Base-by-base conservation (phyloP, 2,113 vertebrate species). In the Cairina moschata region DNA sequence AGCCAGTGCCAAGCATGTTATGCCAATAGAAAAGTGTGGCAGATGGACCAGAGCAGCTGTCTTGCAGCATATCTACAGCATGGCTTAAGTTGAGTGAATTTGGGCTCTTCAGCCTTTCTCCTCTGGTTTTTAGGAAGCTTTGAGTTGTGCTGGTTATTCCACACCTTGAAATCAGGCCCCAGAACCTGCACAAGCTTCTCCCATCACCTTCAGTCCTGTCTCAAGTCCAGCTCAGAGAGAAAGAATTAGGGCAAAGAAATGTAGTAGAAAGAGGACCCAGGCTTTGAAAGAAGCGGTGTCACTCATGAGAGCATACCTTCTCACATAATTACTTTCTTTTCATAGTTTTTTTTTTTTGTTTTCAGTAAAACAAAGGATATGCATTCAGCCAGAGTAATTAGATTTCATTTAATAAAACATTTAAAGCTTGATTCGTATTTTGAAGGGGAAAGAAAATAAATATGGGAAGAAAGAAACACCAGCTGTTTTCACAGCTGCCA, bases 271-370 rank as follows among this genome's bases (percentile, higher is more conserved):
- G n/a, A 86, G 16, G 28, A 90, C 13, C 4, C 31, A 78, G 58
- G 32, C 52, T 81, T 78, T 91, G 76, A 86, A 91, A 95, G 82
- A 54, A 82, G 69, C 28, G 62, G 59, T 18, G 52, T 23, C 11
- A 12, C 34, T 84, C 34, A n/a, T 6, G 17, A 91, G 8, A 52
- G 68, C 7, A 6, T 56, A 83, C 79, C 91, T 92, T 85, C 52
- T 91, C 65, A 65, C 26, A 38, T 90, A 97, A 93, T 94, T 93
- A 96, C 95, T 95, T 96, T 54, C 69, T 84, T 95, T 91, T 80
- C 40, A 69, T 22, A 48, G 21, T 40, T 78, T 85, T 40, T 40
- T 60, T 16, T 40, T 60, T 16, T 82, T 85, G 50, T 91, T 86
- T 95, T 88, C 75, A 94, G 60, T 88, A 90, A 86, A 95, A 96